Conservation (phyloP, 2,113 vertebrate genomes). For the Ursus arctos region DNA sequence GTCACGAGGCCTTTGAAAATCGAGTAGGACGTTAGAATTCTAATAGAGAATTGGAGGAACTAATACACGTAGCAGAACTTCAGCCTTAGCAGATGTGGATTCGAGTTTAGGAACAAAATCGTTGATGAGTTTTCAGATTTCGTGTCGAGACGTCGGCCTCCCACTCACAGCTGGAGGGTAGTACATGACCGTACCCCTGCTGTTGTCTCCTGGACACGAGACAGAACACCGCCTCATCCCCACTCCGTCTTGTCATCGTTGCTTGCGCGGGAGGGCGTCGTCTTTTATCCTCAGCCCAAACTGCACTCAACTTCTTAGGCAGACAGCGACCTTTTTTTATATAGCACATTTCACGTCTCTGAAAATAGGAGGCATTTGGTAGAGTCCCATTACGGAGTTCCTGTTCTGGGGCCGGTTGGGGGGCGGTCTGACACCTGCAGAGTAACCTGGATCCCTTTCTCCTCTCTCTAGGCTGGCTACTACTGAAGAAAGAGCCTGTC, state of each 20-base stretch:
- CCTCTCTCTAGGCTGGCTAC: slow-evolving; percentile 39
- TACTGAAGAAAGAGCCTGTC: slow-evolving; percentile 56
- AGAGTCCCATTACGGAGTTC: neutral
- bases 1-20: neutral
- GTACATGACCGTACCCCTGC: neutral
- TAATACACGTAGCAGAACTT: too few species aligned
- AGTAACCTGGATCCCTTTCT: slow-evolving; percentile 48
- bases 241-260: neutral
- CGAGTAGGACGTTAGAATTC: neutral
- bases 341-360: neutral
- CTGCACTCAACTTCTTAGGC: neutral
- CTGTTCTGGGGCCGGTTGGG: neutral
- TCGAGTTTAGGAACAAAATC: neutral
- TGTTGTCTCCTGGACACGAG: neutral
- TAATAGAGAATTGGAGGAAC: neutral
- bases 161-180: neutral
- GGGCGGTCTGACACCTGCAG: neutral
- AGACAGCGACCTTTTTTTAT: neutral
- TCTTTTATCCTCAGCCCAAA: neutral
- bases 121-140: neutral
- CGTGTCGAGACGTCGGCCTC: neutral
- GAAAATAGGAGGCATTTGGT: neutral
- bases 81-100: too few species aligned
- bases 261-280: neutral
- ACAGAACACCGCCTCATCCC: neutral